These are phyloP conservation scores for Halictus ligatus DNA, from an alignment of 2,888 invertebrate genomes.

Conservation along the genomic window DNA sequence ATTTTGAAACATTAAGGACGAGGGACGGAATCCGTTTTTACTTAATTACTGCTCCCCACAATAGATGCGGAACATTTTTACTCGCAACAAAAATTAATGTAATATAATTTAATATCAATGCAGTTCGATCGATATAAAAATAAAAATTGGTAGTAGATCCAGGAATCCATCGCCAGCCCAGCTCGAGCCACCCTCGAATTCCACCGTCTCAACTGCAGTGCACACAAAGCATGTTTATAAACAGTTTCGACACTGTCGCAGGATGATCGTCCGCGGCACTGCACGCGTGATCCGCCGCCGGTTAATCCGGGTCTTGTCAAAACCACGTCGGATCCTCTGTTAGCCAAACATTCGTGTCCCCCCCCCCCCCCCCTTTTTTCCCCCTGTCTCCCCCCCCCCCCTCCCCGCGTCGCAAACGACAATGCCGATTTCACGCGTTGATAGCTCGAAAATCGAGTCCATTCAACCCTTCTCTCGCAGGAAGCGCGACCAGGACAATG, in stretches of 20 bases:
- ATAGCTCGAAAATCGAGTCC: conserved; percentile 76
- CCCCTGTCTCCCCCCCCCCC: conserved; percentile 25
- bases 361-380: conserved; percentile 40
- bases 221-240: conserved; percentile 23
- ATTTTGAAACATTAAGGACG: too few species aligned
- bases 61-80: too few species aligned
- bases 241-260: conserved; percentile 32
- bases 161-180: neutral
- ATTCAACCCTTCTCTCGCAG: conserved; percentile 70
- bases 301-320: conserved; percentile 81
- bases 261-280: conserved; percentile 15
- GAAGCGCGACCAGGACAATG: conserved; percentile 54
- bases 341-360: conserved; percentile 69
- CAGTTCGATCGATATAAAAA: too few species aligned
- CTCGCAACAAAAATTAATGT: too few species aligned
- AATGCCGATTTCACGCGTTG: conserved; percentile 81
- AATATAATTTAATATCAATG: too few species aligned
- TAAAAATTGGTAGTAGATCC: neutral
- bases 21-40: too few species aligned
- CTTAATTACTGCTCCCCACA: too few species aligned
- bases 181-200: neutral
- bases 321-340: conserved; percentile 75
- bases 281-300: conserved; percentile 28
- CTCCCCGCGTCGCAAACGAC: conserved; percentile 50
- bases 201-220: neutral